Base-by-base conservation (phyloP, 2,888 invertebrate genomes). In the Leucania comma region DNA sequence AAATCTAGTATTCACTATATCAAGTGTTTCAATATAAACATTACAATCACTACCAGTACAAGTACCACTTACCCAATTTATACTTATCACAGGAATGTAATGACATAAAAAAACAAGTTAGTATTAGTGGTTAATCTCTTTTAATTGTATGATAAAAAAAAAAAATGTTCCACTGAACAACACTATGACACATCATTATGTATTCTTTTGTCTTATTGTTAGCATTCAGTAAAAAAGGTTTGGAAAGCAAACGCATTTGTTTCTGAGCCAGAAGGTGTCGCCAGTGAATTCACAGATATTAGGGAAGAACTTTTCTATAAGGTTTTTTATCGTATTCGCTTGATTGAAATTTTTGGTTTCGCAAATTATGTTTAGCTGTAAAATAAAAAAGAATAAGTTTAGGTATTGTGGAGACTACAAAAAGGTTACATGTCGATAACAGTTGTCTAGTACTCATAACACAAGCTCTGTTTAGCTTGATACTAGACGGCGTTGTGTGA, bases 321-420 rank as follows among this genome's bases (percentile, higher is more conserved):
- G 81, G 20, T 87, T 82, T 75, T 87, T 90, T n/a, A 93, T 68
- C 0, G 78, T 92, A 88, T 86, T 87, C 0, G 97, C 97, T 88
- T 99, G 98, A 3, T 96, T 96, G 89, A 97, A 94, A 89, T 98
- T 98, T 67, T 97, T 94, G 0, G 98, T 98, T 94, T 99, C 99
- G 86, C 98, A 97, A 8, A 98, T 97, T 22, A 98, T 97, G 88
- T 97, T 97, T 0, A 98, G 97, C 98, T 98, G 92, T n/a, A n/a
- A 0, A 81, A 20, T 12, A 75, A 75, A 70, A 64, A 59, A 22
- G 53, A 10, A 24, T 57, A 12, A 38, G 12, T n/a, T 56, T 35
- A 35, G n/a, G 14, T 56, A 32, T 32, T 35, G 32, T n/a, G 12
- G n/a, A n/a, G n/a, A n/a, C n/a, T n/a, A n/a, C n/a, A n/a, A n/a